These are phyloP conservation scores for Siderastrea radians DNA, from an alignment of 92 coral and sea anemone genomes.

Conservation along the genomic window DNA sequence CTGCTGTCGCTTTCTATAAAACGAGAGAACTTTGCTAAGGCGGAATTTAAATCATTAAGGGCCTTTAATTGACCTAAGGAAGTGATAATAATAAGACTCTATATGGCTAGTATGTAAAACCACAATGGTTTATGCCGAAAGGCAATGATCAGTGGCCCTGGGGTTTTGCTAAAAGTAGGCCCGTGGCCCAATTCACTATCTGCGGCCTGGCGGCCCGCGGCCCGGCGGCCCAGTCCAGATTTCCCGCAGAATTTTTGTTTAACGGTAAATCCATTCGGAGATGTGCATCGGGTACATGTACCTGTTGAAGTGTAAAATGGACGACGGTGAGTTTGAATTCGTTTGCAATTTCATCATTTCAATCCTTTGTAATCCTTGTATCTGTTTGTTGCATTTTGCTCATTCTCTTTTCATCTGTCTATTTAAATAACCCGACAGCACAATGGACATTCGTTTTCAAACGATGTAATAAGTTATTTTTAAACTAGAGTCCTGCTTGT, in stretches of 20 bases:
- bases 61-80: too few species aligned
- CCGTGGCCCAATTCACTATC: neutral
- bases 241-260: neutral
- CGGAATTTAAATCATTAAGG: too few species aligned
- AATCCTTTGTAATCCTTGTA: neutral
- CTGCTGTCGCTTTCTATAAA: slow-evolving; percentile 56
- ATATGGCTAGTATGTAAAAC: too few species aligned
- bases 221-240: neutral
- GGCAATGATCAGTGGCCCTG: too few species aligned
- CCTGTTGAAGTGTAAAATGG: neutral
- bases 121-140: too few species aligned
- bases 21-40: neutral
- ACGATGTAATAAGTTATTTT: too few species aligned
- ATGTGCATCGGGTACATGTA: neutral
- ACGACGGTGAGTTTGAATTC: slow-evolving; percentile 6
- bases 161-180: slow-evolving; percentile 19
- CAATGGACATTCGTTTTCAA: too few species aligned
- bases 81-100: too few species aligned
- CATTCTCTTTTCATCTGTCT: neutral
- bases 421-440: too few species aligned
- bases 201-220: neutral
- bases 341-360: neutral
- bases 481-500: too few species aligned
- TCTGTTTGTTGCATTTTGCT: neutral
- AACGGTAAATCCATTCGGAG: neutral